These are phyloP conservation scores for Macaca fascicularis DNA, from an alignment of 2,113 vertebrate species.

Conservation along the genomic window DNA sequence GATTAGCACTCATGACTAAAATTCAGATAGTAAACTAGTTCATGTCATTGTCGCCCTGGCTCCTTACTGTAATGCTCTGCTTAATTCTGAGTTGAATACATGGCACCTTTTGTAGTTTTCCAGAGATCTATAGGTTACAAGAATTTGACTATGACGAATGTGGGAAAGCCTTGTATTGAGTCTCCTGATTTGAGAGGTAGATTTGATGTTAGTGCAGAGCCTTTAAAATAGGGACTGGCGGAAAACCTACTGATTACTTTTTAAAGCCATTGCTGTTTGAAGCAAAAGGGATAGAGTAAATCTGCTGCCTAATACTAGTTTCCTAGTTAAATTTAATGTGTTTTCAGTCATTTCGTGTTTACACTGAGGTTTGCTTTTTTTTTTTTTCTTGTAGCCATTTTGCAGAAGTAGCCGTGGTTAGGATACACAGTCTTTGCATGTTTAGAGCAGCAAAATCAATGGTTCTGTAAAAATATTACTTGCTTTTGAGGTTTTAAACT, in stretches of 20 bases:
- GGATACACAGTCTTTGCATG: background rate
- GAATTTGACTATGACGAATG: background rate
- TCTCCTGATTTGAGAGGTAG: background rate
- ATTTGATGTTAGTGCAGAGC: background rate
- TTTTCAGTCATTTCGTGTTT: background rate
- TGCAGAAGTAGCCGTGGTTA: background rate
- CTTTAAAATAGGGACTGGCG: background rate
- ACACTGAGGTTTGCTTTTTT: background rate
- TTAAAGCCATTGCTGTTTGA: conserved; percentile 28
- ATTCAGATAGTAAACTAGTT: background rate
- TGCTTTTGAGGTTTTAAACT: background rate
- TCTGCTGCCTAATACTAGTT: background rate
- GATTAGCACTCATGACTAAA: background rate
- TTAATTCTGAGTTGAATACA: conserved; percentile 22
- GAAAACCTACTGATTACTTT: background rate
- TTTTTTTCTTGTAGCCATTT: background rate
- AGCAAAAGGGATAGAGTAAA: background rate
- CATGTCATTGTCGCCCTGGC: background rate
- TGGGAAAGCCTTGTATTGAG: background rate
- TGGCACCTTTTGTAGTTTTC: conserved; percentile 18
- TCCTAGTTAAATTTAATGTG: background rate
- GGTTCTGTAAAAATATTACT: background rate
- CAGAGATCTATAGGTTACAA: conserved; percentile 22
- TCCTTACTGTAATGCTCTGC: conserved; percentile 6
- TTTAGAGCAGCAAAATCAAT: background rate